Conservation (phyloP, 2,888 invertebrate species). For the Morpho helenor region DNA sequence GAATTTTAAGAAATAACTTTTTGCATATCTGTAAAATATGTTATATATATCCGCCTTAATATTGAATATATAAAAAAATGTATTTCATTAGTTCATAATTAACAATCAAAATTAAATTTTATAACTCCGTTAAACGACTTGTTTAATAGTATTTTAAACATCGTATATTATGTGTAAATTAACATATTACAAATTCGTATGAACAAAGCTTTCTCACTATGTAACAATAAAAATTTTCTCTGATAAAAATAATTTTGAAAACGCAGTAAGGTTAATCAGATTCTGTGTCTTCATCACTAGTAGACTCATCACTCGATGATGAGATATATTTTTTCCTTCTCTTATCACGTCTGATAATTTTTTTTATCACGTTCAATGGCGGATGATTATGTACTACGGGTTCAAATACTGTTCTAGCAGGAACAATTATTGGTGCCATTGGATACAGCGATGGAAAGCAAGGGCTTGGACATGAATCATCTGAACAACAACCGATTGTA, state of each 20-base stretch:
- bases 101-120: too few species aligned
- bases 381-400: constrained; percentile 60
- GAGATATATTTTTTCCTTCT: constrained; percentile 16
- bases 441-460: constrained; percentile 25
- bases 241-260: background rate
- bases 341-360: constrained; percentile 36
- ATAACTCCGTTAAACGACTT: too few species aligned
- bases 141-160: too few species aligned
- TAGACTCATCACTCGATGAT: constrained; percentile 19
- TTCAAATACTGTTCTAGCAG: constrained; percentile 47
- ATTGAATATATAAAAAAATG: too few species aligned
- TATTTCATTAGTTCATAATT: too few species aligned
- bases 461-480: constrained; percentile 19
- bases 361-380: constrained; percentile 40
- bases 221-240: background rate
- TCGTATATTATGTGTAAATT: too few species aligned
- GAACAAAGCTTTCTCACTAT: too few species aligned
- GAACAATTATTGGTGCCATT: constrained; percentile 43
- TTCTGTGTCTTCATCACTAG: constrained; percentile 22
- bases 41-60: too few species aligned
- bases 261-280: background rate
- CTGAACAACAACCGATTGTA: constrained; percentile 15
- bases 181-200: too few species aligned
- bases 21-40: too few species aligned
- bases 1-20: too few species aligned